These are phyloP conservation scores for Halcyon senegalensis DNA, from an alignment of 2,113 vertebrate species.

Conservation along the genomic window DNA sequence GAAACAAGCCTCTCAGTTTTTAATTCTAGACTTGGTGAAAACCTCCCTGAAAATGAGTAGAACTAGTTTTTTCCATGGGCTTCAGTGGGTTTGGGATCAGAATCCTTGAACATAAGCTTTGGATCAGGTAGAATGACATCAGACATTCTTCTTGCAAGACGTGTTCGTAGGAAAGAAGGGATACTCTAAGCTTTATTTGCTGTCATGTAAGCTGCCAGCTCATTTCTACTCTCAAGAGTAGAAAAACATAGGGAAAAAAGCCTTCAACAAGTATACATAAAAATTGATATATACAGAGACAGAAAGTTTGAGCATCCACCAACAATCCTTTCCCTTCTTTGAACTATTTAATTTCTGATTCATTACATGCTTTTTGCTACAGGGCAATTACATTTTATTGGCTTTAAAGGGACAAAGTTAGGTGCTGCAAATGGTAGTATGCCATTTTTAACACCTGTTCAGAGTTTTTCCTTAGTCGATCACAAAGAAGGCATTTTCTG, in stretches of 20 bases:
- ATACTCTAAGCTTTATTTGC: neutral
- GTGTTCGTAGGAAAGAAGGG: neutral
- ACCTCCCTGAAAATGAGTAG: neutral
- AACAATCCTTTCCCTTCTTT: neutral
- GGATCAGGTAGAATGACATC: neutral
- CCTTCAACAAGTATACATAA: neutral
- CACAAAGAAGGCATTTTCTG: slow-evolving; percentile 40
- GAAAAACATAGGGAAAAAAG: neutral
- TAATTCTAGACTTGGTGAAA: neutral
- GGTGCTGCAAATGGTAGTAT: neutral
- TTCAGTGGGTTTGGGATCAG: neutral
- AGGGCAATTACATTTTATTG: neutral
- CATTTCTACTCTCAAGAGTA: neutral
- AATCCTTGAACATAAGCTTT: neutral
- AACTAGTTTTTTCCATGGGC: neutral
- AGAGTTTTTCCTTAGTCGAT: slow-evolving; percentile 22
- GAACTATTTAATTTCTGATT: neutral
- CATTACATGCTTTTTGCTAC: neutral
- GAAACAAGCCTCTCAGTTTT: rapidly evolving
- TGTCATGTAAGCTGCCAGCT: neutral
- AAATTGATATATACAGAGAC: neutral
- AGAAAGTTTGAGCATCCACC: neutral
- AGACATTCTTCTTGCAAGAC: neutral
- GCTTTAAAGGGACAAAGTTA: neutral
- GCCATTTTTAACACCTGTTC: slow-evolving; percentile 24